phyloP scores from a whole-genome alignment of 2,888 invertebrate genomes.

The Spicauda simplicius region DNA sequence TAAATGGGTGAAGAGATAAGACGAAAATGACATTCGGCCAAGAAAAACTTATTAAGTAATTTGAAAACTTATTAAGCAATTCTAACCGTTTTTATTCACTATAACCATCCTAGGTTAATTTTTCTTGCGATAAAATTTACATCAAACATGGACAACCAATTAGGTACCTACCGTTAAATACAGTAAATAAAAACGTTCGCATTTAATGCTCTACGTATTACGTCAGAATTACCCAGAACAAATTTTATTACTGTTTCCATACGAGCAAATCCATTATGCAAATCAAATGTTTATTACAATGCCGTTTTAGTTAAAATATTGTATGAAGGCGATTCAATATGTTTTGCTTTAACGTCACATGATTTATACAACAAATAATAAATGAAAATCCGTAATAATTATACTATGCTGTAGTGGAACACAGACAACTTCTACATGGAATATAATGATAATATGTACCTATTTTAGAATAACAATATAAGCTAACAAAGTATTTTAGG shows the following conservation, averaged over 20 bases:
- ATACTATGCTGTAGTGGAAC: not conserved
- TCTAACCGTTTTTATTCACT: no score
- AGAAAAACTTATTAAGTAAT: no score
- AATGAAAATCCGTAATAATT: not conserved
- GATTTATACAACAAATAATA: not conserved
- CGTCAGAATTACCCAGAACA: not conserved
- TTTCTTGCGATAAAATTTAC: not conserved
- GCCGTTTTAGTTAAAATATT: slow-evolving; percentile 1
- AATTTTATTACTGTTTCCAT: slow-evolving; percentile 7
- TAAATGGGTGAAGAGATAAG: no score
- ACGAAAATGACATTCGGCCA: no score
- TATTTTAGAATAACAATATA: not conserved
- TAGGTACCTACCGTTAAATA: not conserved
- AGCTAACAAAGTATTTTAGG: not conserved
- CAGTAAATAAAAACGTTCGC: not conserved
- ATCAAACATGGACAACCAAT: not conserved
- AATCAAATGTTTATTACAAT: slow-evolving; percentile 3
- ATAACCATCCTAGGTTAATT: not conserved
- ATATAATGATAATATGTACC: no score
- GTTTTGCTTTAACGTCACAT: not conserved
- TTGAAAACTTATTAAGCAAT: no score
- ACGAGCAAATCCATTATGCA: slow-evolving; percentile 8
- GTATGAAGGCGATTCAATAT: not conserved
- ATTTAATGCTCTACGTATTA: not conserved
- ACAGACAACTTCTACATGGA: no score